These are phyloP conservation scores for Heliconius hermathena DNA, from an alignment of 1,140 invertebrate genomes.

Conservation along the genomic window DNA sequence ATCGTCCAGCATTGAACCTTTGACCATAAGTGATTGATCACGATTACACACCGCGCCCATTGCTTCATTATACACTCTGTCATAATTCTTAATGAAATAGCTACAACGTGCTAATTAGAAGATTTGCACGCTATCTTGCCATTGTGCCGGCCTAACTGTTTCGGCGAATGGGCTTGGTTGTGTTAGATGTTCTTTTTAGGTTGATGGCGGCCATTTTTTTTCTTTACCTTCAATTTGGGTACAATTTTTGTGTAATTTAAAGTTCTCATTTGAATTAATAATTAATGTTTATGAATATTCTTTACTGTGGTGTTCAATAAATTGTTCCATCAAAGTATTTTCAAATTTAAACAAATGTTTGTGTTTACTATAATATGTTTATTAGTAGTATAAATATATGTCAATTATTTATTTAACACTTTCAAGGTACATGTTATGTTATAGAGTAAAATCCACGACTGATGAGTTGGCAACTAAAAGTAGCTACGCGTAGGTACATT, in stretches of 20 bases:
- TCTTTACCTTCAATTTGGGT: neutral
- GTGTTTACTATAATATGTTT: no score
- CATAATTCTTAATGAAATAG: slow-evolving; percentile 30
- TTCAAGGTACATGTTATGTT: no score
- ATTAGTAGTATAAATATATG: no score
- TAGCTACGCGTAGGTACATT: neutral
- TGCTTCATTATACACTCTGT: slow-evolving; percentile 27
- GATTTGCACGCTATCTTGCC: slow-evolving; percentile 28
- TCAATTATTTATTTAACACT: no score
- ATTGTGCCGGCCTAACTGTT: slow-evolving; percentile 29
- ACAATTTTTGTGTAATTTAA: neutral
- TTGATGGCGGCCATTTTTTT: neutral
- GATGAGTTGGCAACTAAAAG: neutral
- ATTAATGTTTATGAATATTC: no score
- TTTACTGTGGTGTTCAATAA: no score
- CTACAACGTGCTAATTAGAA: slow-evolving; percentile 34
- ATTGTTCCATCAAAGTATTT: no score
- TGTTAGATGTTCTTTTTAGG: neutral
- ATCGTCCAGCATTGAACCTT: slow-evolving; percentile 20
- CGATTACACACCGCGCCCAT: slow-evolving; percentile 19
- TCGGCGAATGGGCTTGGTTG: neutral
- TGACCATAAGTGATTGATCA: slow-evolving; percentile 25
- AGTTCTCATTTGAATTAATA: neutral
- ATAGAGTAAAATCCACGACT: no score
- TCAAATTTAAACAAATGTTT: no score